Conservation (phyloP, 2,113 vertebrate genomes). For the Melanotaenia duboulayi region DNA sequence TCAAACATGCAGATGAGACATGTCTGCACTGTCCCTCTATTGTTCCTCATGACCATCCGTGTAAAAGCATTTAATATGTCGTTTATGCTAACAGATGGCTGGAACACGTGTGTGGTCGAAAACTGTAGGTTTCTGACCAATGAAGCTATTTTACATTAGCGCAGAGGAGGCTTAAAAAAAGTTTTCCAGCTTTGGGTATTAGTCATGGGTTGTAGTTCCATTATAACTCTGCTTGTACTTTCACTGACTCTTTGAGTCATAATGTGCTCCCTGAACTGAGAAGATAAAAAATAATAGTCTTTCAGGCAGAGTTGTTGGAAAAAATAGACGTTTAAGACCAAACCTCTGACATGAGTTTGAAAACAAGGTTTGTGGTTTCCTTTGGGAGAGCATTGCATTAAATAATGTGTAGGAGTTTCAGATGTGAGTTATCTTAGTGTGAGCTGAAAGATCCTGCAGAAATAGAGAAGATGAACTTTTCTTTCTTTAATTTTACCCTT, state of each 20-base stretch:
- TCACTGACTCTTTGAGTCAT: conserved; percentile 76
- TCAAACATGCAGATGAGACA: conserved; percentile 46
- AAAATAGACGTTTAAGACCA: conserved; percentile 53
- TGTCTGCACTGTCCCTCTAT: conserved; percentile 22
- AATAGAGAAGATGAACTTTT: conserved; percentile 37
- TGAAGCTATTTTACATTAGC: conserved; percentile 64
- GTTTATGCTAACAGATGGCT: conserved; percentile 44
- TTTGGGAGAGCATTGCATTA: conserved; percentile 52
- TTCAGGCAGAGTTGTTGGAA: conserved; percentile 66
- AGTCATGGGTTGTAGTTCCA: conserved; percentile 83
- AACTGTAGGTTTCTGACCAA: conserved; percentile 61
- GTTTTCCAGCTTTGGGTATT: conserved; percentile 78
- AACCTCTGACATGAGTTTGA: conserved; percentile 65
- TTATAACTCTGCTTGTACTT: conserved; percentile 83
- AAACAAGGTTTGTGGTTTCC: conserved; percentile 62
- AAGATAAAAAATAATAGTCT: conserved; percentile 84
- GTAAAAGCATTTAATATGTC: conserved; percentile 62
- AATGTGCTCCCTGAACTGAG: conserved; percentile 81
- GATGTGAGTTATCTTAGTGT: conserved; percentile 39
- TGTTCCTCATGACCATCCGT: conserved; percentile 33
- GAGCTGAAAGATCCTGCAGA: conserved; percentile 39
- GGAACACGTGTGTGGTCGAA: conserved; percentile 51
- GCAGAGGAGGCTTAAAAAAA: conserved; percentile 71
- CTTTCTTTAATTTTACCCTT: conserved; percentile 47
- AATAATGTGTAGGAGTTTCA: conserved; percentile 60